phyloP scores from a whole-genome alignment of 1,140 invertebrate species.

The Drosophila aff. region DNA sequence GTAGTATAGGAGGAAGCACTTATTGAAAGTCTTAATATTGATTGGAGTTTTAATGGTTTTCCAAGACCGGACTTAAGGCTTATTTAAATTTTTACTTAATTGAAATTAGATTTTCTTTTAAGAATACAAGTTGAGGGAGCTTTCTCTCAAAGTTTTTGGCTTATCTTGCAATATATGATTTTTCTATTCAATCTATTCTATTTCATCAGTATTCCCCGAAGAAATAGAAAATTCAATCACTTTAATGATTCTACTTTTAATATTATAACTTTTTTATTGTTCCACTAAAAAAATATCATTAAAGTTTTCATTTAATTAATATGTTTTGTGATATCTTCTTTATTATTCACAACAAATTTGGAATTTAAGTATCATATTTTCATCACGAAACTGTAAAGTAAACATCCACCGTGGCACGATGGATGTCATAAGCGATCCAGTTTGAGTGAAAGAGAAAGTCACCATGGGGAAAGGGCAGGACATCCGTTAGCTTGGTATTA shows the following conservation, averaged over 20 bases:
- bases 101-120: neutral
- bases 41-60: neutral
- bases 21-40: too few relatives aligned
- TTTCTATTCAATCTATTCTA: too few relatives aligned
- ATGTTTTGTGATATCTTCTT: too few relatives aligned
- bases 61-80: neutral
- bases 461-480: constrained; percentile 1
- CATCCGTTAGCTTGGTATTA: neutral
- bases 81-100: too few relatives aligned
- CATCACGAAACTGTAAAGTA: neutral
- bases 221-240: too few relatives aligned
- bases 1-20: too few relatives aligned
- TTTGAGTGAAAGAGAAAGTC: constrained; percentile 7
- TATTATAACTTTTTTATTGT: neutral
- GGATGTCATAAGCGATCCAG: constrained; percentile 8
- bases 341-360: too few relatives aligned
- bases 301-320: neutral
- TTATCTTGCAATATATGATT: too few relatives aligned
- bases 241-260: neutral
- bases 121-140: neutral
- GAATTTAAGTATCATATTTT: neutral
- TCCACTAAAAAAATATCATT: neutral
- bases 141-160: neutral
- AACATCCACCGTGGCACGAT: constrained; percentile 2
- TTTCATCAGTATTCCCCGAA: too few relatives aligned